phyloP scores from a whole-genome alignment of 2,113 vertebrate species.

The Menura novaehollandiae region DNA sequence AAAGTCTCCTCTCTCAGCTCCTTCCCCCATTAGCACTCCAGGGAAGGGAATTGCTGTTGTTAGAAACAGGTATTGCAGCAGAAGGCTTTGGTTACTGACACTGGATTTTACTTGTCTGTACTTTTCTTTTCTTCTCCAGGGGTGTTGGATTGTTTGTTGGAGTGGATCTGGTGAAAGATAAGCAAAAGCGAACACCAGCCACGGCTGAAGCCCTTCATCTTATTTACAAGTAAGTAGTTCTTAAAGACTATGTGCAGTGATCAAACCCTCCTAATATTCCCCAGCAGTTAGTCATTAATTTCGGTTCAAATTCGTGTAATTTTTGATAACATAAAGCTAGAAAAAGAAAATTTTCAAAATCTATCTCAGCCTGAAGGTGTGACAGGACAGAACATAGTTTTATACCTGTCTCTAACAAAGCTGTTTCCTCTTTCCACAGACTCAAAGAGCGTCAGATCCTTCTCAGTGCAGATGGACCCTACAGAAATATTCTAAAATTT shows the following conservation, averaged over 20 bases:
- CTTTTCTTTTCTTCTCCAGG: conserved; percentile 62
- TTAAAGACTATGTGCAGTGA: not conserved
- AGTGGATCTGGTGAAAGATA: conserved; percentile 89
- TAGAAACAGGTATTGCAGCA: not conserved
- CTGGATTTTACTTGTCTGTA: not conserved
- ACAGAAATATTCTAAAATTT: conserved; percentile 93
- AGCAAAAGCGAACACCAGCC: conserved; percentile 81
- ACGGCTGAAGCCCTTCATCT: conserved; percentile 92
- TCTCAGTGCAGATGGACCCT: conserved; percentile 91
- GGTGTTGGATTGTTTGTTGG: conserved; percentile 91
- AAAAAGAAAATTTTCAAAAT: not conserved
- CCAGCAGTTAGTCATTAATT: not conserved
- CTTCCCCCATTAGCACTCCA: rapidly evolving
- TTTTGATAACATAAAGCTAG: not conserved
- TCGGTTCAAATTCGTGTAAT: not conserved
- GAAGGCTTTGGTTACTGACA: not conserved
- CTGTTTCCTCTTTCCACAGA: conserved; percentile 63
- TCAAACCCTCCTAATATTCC: not conserved
- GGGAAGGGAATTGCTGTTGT: not conserved
- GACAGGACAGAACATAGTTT: not conserved
- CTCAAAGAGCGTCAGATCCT: conserved; percentile 87
- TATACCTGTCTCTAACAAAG: not conserved
- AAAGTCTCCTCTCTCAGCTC: not conserved
- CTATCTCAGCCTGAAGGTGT: not conserved
- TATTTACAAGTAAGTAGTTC: conserved; percentile 82